Base-by-base conservation (phyloP, 2,888 invertebrate genomes). In the Himalopsyche anomala region DNA sequence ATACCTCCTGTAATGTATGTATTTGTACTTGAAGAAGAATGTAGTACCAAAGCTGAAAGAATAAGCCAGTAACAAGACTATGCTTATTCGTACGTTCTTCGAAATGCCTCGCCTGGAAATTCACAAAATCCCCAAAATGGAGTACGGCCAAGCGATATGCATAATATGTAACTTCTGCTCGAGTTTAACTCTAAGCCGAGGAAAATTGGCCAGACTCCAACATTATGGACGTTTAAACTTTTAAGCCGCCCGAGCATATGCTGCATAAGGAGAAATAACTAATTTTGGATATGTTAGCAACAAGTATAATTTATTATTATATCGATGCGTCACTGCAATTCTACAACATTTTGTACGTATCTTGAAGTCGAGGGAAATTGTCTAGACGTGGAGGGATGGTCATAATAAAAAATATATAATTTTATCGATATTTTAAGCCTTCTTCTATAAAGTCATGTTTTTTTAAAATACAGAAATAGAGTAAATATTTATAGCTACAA, bases 161-260 rank as follows among this genome's bases (percentile, higher is more conserved):
- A 51, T 51, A 51, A 51, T 51, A 51, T 15, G 51, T 51, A 51
- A 51, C 15, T 42, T 51, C 45, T 9, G 51, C 15, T 51, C 12
- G 51, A 51, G 51, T 51, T 15, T 28, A 12, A 74, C 74, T 2
- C 51, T 12, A 74, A 74, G 74, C 74, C 36, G 74, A 28, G 4
- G 36, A 69, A 74, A 74, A 74, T 74, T 74, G 74, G 74, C 19
- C 28, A 9, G 15, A 38, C 36, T 74, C 74, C 74, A 74, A 74
- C 74, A 38, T 38, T 12, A 11, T 19, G 74, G 38, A 74, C 74
- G 74, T 74, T 74, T 74, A 38, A 38, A 74, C 74, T 74, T 74
- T 74, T 36, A 74, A 74, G 28, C 38, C 74, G 19, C 12, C 9
- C 12, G 74, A 74, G 62, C 62, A 19, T 12, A 74, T 38, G 74